Conservation (phyloP, 2,113 vertebrate genomes). For the cattle (Bos taurus) region ARS-UCD2.0 NC_037357.1:105672001-105672500, state of each 20-base stretch:
- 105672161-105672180: not conserved
- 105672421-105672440: not conserved
- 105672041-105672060: not conserved
- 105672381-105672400: not conserved
- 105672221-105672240: not conserved
- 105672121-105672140: not conserved
- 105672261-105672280: not conserved
- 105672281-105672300: not conserved
- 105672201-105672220: not conserved
- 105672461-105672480: not conserved
- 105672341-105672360: not conserved
- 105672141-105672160: not conserved
- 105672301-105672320: not conserved
- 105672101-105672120: not conserved
- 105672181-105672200: not conserved
- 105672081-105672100: not conserved
- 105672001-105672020: not conserved
- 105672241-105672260: not conserved
- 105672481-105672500: slow-evolving; percentile 1
- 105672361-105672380: slow-evolving; percentile 18
- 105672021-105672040: not conserved
- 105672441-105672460: not conserved
- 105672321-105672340: not conserved
- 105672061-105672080: not conserved
- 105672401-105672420: not conserved